Percentiles rank a stretch among this genome's conserved stretches.
phyloP scores from a whole-genome alignment of 2,113 vertebrate genomes.

The Spermophilus dauricus region DNA sequence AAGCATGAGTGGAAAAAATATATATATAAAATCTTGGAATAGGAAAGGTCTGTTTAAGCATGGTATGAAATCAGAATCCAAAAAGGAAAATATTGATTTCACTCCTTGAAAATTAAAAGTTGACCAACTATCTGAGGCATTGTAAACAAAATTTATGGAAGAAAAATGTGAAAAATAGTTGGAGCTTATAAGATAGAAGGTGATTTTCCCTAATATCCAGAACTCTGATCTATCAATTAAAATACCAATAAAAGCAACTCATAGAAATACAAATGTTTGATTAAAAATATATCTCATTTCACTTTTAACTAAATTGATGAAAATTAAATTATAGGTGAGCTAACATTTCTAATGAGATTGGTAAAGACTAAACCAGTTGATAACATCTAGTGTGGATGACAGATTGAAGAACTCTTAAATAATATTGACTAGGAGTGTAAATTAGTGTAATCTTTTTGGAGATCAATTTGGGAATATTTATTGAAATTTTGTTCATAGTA shows the following conservation, averaged over 20 bases:
- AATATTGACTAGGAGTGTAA: background rate
- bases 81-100: background rate
- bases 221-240: background rate
- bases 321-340: background rate
- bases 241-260: background rate
- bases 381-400: background rate
- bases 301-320: background rate
- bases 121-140: background rate
- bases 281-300: conserved; percentile 9
- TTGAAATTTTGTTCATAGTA: background rate
- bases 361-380: conserved; percentile 24
- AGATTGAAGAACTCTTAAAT: background rate
- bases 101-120: conserved; percentile 38
- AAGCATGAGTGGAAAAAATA: background rate
- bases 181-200: background rate
- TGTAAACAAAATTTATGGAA: background rate
- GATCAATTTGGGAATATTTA: background rate
- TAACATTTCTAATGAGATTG: background rate
- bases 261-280: background rate
- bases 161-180: conserved; percentile 43
- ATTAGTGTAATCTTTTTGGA: conserved; percentile 8
- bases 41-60: background rate
- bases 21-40: conserved; percentile 18
- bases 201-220: background rate
- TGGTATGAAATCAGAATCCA: background rate